Evolutionary conservation across 2,113 vertebrate genomes (phyloP).

Genomic region (Rallus limicola): DNA sequence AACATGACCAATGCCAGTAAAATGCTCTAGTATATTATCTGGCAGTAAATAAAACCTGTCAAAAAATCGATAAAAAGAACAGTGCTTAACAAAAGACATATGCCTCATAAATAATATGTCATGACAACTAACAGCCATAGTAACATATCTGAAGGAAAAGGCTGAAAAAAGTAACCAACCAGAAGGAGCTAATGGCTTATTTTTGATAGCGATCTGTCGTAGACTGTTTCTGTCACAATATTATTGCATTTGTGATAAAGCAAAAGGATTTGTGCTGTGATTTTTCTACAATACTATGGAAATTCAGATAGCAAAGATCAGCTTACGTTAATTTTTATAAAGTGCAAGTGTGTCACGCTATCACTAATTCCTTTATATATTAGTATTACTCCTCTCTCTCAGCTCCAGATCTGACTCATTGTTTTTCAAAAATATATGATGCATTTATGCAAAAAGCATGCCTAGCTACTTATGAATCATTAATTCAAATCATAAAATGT

Average conservation of each 20-base stretch:
- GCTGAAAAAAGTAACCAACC: slow-evolving; percentile 28
- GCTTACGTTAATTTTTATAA: background rate
- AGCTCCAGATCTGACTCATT: background rate
- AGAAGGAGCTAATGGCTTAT: slow-evolving; percentile 58
- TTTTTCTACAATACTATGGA: background rate
- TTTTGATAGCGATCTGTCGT: slow-evolving; percentile 16
- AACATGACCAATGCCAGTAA: slow-evolving; percentile 14
- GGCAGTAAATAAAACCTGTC: slow-evolving; percentile 50
- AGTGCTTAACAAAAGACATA: slow-evolving; percentile 59
- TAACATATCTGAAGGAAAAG: slow-evolving; percentile 23
- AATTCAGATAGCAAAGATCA: background rate
- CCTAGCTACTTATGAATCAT: background rate
- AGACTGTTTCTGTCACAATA: slow-evolving; percentile 53
- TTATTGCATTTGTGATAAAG: slow-evolving; percentile 33
- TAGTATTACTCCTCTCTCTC: background rate
- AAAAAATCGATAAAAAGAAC: slow-evolving; percentile 38
- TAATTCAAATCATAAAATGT: background rate
- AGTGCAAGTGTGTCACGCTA: background rate
- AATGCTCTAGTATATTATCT: slow-evolving; percentile 46
- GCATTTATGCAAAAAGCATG: background rate
- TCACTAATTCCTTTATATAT: background rate
- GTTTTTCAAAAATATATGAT: background rate
- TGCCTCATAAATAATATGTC: slow-evolving; percentile 54
- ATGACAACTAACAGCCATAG: slow-evolving; percentile 29
- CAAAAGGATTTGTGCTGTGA: background rate